These are phyloP conservation scores for Chelonoidis abingdonii DNA, from an alignment of 2,113 vertebrate genomes.

Conservation along the genomic window DNA sequence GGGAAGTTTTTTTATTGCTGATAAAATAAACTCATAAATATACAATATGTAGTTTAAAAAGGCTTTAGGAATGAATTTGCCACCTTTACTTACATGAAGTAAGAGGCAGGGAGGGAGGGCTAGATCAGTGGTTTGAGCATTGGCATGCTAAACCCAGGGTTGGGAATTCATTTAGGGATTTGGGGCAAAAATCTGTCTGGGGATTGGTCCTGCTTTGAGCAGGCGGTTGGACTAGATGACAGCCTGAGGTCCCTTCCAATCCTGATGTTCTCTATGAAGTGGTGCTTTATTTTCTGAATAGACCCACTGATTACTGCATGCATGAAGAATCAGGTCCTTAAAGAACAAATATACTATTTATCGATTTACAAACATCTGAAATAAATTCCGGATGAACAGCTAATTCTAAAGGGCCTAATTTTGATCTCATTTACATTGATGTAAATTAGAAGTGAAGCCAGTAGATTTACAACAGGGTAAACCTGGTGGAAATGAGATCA, in stretches of 20 bases:
- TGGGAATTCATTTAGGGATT: too few species aligned
- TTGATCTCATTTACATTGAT: not conserved
- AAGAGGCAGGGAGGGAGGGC: too few species aligned
- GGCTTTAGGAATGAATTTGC: not conserved
- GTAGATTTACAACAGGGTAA: not conserved
- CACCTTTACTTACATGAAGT: not conserved
- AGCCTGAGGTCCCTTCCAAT: too few species aligned
- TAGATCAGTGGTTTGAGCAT: too few species aligned
- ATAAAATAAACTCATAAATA: slow-evolving; percentile 15
- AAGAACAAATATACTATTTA: not conserved
- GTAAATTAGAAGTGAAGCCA: not conserved
- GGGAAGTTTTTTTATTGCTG: slow-evolving; percentile 43
- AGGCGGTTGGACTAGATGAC: too few species aligned
- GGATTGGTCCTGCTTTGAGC: too few species aligned
- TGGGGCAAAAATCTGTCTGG: too few species aligned
- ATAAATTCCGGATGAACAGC: not conserved
- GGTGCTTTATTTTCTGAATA: not conserved
- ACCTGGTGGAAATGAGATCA: not conserved
- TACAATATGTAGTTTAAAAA: not conserved
- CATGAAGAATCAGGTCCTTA: rapidly evolving
- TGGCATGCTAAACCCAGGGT: too few species aligned
- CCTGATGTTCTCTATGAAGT: not conserved
- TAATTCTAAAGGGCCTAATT: not conserved
- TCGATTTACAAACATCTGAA: not conserved
- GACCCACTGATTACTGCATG: not conserved